These are phyloP conservation scores for Tenualosa ilisha DNA, from an alignment of 2,797 vertebrate species.

Conservation along the genomic window DNA sequence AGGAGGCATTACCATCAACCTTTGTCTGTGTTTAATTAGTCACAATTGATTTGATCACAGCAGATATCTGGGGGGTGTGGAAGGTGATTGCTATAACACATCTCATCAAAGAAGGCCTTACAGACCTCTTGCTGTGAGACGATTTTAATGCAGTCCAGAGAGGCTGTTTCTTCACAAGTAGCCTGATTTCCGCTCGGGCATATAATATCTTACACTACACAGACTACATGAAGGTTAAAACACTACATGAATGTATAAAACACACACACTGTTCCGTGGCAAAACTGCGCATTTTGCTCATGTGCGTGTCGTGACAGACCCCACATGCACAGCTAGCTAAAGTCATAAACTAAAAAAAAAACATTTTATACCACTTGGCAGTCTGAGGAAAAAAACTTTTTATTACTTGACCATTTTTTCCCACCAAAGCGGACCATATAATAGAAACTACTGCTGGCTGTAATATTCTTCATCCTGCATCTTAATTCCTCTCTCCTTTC, in stretches of 20 bases:
- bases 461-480: neutral
- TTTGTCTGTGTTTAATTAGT: constrained; percentile 11
- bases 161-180: neutral
- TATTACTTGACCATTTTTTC: constrained; percentile 18
- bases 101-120: constrained; percentile 9
- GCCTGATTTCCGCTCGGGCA: too few species aligned
- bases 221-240: neutral
- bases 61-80: constrained; percentile 16
- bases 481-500: neutral
- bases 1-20: neutral
- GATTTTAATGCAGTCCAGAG: neutral
- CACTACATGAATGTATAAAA: too few species aligned
- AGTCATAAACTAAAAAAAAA: constrained; percentile 63
- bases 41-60: constrained; percentile 18
- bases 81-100: constrained; percentile 6
- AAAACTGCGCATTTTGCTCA: neutral
- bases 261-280: neutral
- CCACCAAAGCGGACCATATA: neutral
- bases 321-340: neutral
- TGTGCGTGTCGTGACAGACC: neutral
- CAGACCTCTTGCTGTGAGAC: neutral
- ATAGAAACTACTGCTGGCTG: constrained; percentile 13
- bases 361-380: neutral
- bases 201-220: neutral
- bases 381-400: neutral